Percentiles rank a stretch among this genome's conserved stretches.
Conservation (phyloP, 2,888 invertebrate species). For the Acrobasis repandana region DNA sequence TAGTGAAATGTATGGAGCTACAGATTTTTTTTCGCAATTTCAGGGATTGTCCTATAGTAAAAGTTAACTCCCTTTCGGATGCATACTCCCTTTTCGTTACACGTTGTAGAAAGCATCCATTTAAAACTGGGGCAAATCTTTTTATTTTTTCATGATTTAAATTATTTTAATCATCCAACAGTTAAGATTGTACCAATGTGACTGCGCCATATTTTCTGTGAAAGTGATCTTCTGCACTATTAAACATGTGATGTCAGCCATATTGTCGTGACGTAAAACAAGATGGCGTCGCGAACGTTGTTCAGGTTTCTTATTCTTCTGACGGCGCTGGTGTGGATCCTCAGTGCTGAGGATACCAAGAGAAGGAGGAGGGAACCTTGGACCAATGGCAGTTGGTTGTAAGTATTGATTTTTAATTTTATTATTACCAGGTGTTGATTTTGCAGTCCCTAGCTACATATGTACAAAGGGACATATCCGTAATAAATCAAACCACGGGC, state of each 20-base stretch:
- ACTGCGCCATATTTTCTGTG: neutral
- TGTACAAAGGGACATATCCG: no score
- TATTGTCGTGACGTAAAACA: conserved; percentile 38
- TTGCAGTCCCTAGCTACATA: neutral
- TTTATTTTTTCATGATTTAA: no score
- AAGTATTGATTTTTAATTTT: conserved; percentile 44
- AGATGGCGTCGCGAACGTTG: conserved; percentile 64
- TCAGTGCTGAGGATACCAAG: conserved; percentile 45
- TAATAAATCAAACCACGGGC: no score
- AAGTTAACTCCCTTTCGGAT: no score
- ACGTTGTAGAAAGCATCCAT: no score
- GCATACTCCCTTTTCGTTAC: no score
- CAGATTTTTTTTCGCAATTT: no score
- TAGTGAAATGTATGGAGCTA: no score
- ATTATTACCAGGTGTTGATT: neutral
- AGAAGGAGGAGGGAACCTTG: conserved; percentile 53
- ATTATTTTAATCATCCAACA: conserved; percentile 18
- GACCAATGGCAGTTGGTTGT: conserved; percentile 78
- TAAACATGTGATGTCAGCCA: conserved; percentile 39
- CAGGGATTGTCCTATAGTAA: no score
- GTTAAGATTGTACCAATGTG: neutral
- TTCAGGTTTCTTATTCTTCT: conserved; percentile 65
- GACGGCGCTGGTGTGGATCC: conserved; percentile 63
- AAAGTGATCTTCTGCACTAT: conserved; percentile 1
- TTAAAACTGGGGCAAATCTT: no score